Conservation (phyloP, 2,797 vertebrate species). For the Setipinna tenuifilis region DNA sequence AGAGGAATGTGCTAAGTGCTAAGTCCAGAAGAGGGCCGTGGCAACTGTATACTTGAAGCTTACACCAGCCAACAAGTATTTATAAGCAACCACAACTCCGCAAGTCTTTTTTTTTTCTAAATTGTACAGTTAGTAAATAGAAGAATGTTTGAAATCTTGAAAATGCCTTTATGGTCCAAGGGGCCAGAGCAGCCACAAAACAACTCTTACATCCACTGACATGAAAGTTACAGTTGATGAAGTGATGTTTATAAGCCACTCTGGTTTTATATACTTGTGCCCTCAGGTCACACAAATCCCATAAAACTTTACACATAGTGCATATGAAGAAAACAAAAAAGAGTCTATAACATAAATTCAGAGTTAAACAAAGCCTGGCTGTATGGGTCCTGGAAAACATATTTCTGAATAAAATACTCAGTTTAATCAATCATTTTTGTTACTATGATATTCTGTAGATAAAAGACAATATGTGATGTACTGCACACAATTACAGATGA, state of each 20-base stretch:
- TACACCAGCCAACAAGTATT: not conserved
- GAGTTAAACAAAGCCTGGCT: not conserved
- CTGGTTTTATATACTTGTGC: not conserved
- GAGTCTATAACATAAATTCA: not conserved
- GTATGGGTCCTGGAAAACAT: not conserved
- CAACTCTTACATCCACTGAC: not conserved
- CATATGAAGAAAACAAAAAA: not conserved
- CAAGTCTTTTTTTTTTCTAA: not conserved
- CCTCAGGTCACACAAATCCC: not conserved
- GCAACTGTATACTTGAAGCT: not conserved
- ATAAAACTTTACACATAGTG: not conserved
- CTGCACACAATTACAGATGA: not conserved
- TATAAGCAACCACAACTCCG: not conserved
- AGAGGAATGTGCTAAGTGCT: not conserved
- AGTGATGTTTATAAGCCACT: not conserved
- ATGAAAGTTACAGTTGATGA: constrained; percentile 10
- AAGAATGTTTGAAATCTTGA: constrained; percentile 10
- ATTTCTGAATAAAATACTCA: constrained; percentile 7
- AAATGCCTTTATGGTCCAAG: not conserved
- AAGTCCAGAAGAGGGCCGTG: not conserved
- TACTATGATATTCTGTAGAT: not conserved
- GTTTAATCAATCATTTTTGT: not conserved
- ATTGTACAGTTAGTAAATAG: not conserved
- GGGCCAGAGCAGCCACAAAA: not conserved
- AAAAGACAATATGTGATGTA: not conserved